Percentiles rank a stretch among this genome's conserved stretches.
These are phyloP conservation scores for Gastrophysa polygoni DNA, from an alignment of 2,888 invertebrate species.

Conservation along the genomic window DNA sequence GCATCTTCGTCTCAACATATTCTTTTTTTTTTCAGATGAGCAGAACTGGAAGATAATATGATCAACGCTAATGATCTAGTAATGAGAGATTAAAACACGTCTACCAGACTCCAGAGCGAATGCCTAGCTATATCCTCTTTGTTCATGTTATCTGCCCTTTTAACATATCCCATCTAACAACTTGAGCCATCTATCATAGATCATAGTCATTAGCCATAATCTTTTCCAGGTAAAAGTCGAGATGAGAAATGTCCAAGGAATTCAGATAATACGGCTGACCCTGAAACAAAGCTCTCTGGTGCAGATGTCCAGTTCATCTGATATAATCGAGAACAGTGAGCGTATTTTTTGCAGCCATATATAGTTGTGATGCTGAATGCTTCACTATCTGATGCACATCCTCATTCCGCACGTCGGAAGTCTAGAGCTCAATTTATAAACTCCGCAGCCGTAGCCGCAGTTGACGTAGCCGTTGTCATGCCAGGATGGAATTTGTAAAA, in stretches of 20 bases:
- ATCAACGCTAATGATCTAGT: no score
- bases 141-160: not conserved
- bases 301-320: not conserved
- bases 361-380: conserved; percentile 14
- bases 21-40: no score
- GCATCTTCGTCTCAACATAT: no score
- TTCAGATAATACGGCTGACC: not conserved
- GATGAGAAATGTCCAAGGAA: not conserved
- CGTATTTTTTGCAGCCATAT: not conserved
- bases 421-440: conserved; percentile 25
- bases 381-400: conserved; percentile 18
- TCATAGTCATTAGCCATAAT: not conserved
- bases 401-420: conserved; percentile 22
- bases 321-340: not conserved
- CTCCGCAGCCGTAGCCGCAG: no score
- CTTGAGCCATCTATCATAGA: not conserved
- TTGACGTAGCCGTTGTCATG: no score
- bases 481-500: no score
- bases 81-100: no score
- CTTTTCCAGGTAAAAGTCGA: not conserved
- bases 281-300: not conserved
- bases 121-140: not conserved
- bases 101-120: no score
- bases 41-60: no score
- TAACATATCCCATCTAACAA: not conserved